Conservation (phyloP, 2,797 vertebrate genomes). For the Sebastes trivittatus region DNA sequence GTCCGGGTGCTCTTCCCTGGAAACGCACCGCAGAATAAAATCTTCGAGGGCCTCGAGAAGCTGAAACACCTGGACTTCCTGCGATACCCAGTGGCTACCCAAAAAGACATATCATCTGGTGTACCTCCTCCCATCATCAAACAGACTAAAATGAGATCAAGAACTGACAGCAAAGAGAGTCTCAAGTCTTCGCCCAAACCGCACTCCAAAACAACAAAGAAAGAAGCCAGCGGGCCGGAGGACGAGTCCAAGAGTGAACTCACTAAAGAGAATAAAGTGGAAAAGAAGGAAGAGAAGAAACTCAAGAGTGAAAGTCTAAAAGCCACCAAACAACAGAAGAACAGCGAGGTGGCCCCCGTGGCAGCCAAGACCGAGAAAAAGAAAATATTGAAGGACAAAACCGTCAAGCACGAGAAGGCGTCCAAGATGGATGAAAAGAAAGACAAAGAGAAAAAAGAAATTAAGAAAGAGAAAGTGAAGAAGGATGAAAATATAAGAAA, state of each 20-base stretch:
- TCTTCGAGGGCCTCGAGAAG: constrained; percentile 98
- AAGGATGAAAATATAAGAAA: constrained; percentile 87
- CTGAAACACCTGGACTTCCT: constrained; percentile 96
- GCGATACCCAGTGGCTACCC: constrained; percentile 94
- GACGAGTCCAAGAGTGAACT: constrained; percentile 88
- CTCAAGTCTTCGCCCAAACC: constrained; percentile 93
- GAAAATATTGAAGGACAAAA: constrained; percentile 91
- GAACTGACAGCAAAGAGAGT: constrained; percentile 97
- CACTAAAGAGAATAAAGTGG: constrained; percentile 89
- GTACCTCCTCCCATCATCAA: constrained; percentile 88
- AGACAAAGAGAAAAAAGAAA: constrained; percentile 97
- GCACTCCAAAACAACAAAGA: constrained; percentile 87
- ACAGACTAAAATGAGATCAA: constrained; percentile 95
- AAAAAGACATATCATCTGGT: constrained; percentile 92
- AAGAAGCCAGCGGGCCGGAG: constrained; percentile 85
- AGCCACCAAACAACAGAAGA: constrained; percentile 87
- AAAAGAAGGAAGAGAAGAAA: constrained; percentile 89
- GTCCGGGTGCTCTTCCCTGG: constrained; percentile 97
- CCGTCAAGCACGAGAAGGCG: constrained; percentile 89
- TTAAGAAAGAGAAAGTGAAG: constrained; percentile 88
- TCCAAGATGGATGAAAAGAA: constrained; percentile 96
- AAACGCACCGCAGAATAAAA: constrained; percentile 98
- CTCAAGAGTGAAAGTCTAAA: constrained; percentile 87
- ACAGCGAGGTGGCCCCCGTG: constrained; percentile 84
- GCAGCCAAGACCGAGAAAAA: constrained; percentile 91